Percentiles rank a stretch among this genome's conserved stretches.
phyloP scores from a whole-genome alignment of 2,797 vertebrate species.

The Molossus molossus region DNA sequence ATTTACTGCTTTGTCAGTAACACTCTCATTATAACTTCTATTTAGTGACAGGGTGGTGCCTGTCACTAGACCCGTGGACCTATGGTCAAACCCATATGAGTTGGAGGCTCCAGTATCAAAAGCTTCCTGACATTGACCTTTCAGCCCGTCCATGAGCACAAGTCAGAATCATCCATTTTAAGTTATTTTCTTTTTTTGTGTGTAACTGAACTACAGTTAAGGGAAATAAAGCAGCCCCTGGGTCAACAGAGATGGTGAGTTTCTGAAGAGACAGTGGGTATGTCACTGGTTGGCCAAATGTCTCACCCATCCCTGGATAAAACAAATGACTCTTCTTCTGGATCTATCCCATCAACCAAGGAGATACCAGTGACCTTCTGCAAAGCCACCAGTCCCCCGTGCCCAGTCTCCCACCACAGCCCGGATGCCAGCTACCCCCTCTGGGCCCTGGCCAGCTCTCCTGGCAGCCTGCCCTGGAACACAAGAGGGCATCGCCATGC shows the following conservation, averaged over 20 bases:
- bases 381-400: rapidly evolving
- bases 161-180: background rate
- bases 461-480: no score
- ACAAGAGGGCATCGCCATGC: rapidly evolving
- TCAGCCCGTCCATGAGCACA: background rate
- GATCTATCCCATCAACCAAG: background rate
- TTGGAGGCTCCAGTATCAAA: background rate
- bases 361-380: background rate
- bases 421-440: background rate
- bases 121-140: background rate
- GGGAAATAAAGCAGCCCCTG: background rate
- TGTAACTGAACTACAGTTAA: background rate
- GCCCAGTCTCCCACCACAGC: background rate
- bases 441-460: no score
- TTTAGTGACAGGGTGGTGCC: background rate
- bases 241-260: rapidly evolving
- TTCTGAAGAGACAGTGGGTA: background rate
- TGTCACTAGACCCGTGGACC: background rate
- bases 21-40: background rate
- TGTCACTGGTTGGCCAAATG: rapidly evolving
- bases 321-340: rapidly evolving
- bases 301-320: background rate
- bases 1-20: background rate
- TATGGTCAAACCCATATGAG: no score
- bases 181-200: background rate